Evolutionary conservation across 2,113 vertebrate genomes (phyloP), one percentile per base, ranked within the genome.

Genomic region (Cyrtonyx montezumae): DNA sequence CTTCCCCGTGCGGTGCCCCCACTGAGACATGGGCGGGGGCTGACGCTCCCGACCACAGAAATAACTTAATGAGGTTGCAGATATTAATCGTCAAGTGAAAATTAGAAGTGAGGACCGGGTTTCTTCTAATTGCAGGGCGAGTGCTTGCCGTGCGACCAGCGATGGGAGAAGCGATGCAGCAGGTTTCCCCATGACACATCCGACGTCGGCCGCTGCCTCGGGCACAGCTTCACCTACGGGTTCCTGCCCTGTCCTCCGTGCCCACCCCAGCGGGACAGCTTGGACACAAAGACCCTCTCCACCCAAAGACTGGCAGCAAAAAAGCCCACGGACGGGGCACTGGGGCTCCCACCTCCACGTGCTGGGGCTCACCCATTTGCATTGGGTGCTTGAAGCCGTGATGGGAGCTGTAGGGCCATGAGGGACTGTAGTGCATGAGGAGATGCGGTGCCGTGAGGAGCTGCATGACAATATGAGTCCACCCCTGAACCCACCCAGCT

Each of bases 361-460:
- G 34, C 36, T 25, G 11, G 51, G 45, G 32, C 37, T 68, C 5
- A 0, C 12, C 9, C 4, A 2, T 7, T 22, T 6, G 40, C 15
- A 15, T 8, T 13, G 6, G 15, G 7, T 5, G n/a, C n/a, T 11
- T 18, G 4, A 2, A 10, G 2, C 34, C 17, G 2, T 0, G 13
- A 20, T 3, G 4, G 26, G 63, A 30, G 30, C 63, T 21, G 8
- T 1, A 13, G 56, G 51, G 51, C 51, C 26, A 17, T 8, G 51
- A 30, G 48, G 26, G 26, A 26, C 23, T 14, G 49, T 51, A 26
- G 49, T 23, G 25, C 14, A 51, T 8, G 49, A 22, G 48, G 21
- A 20, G 18, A 19, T 48, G 46, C 46, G 17, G 18, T 9, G 48
- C 48, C 22, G 9, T 23, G 48, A 49, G 48, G 20, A 22, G 48